Percentiles rank a stretch among this genome's conserved stretches.
phyloP scores from a whole-genome alignment of 2,888 invertebrate species.

The Odontomyia ornata region DNA sequence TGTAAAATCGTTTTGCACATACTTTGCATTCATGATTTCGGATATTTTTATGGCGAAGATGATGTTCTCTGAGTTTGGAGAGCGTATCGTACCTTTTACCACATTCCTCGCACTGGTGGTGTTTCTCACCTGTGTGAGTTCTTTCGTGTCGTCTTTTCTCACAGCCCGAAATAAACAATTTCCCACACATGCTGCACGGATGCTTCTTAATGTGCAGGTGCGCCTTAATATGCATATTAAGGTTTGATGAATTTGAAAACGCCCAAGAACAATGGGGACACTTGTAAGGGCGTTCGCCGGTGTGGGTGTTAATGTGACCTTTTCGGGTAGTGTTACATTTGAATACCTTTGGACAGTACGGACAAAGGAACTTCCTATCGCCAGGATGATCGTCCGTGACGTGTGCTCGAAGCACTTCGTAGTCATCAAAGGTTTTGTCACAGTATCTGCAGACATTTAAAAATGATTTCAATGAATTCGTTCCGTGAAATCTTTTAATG shows the following conservation, averaged over 20 bases:
- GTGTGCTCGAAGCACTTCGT: neutral
- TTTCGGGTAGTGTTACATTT: neutral
- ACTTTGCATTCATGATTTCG: conserved; percentile 56
- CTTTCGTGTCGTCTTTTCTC: conserved; percentile 56
- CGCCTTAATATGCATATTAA: conserved; percentile 17
- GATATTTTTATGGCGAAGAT: conserved; percentile 58
- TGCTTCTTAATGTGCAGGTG: conserved; percentile 34
- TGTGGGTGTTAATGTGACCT: conserved; percentile 16
- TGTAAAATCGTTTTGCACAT: conserved; percentile 57
- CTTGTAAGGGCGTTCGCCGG: conserved; percentile 26
- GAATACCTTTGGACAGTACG: conserved; percentile 27
- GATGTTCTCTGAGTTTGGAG: conserved; percentile 57
- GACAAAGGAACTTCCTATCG: conserved; percentile 9
- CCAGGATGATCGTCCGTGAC: neutral
- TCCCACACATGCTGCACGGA: conserved; percentile 52
- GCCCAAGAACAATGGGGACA: conserved; percentile 22
- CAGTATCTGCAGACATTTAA: conserved; percentile 21
- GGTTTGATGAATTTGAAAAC: conserved; percentile 43
- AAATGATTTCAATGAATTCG: neutral
- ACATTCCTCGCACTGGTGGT: conserved; percentile 58
- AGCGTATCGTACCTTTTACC: conserved; percentile 54
- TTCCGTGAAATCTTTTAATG: neutral
- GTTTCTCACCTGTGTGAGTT: conserved; percentile 56
- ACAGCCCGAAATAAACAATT: conserved; percentile 55
- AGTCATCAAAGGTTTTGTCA: neutral